Evolutionary conservation across 2,797 vertebrate species (phyloP).

Genomic region (Sebastes nivosus): DNA sequence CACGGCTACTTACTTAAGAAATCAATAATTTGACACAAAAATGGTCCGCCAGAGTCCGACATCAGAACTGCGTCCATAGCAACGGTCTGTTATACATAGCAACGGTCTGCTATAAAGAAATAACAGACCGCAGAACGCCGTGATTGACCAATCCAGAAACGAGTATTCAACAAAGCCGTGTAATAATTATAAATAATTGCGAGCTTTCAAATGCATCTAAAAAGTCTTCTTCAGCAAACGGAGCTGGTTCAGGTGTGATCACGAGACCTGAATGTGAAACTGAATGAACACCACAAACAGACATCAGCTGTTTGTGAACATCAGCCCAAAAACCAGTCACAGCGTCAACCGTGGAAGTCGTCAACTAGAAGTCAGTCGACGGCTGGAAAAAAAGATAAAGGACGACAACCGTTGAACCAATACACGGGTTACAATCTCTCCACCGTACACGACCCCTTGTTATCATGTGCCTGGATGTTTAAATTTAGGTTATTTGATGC

Average conservation of each 20-base stretch:
- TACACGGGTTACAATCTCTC: background rate
- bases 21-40: too few species aligned
- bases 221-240: background rate
- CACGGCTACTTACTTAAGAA: too few species aligned
- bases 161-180: too few species aligned
- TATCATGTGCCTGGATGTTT: background rate
- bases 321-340: too few species aligned
- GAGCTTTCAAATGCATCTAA: background rate
- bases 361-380: background rate
- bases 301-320: background rate
- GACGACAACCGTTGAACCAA: background rate
- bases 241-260: background rate
- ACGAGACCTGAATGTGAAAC: background rate
- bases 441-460: background rate
- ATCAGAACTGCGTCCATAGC: too few species aligned
- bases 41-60: rapidly evolving
- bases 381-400: background rate
- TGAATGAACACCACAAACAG: background rate
- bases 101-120: too few species aligned
- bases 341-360: too few species aligned
- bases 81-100: too few species aligned
- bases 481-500: background rate
- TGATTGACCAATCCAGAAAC: rapidly evolving
- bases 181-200: too few species aligned
- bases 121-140: too few species aligned